These are phyloP conservation scores for Ylistrum balloti DNA, from an alignment of 1,140 invertebrate species.

Conservation along the genomic window DNA sequence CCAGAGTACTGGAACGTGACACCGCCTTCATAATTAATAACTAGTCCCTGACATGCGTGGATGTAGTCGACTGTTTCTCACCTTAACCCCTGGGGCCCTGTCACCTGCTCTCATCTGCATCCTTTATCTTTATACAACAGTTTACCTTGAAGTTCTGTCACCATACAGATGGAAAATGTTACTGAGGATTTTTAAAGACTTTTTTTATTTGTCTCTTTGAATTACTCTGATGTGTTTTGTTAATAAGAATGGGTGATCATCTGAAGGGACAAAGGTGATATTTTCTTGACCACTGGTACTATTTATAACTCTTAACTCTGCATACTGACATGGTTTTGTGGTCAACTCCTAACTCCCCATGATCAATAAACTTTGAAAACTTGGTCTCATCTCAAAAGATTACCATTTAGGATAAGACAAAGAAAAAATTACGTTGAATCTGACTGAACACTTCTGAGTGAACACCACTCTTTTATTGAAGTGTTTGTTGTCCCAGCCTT, in stretches of 20 bases:
- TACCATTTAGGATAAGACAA: no score
- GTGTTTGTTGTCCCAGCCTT: no score
- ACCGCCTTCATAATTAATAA: conserved; percentile 35
- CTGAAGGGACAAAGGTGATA: background rate
- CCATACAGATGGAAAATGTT: background rate
- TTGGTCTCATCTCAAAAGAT: no score
- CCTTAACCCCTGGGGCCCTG: conserved; percentile 16
- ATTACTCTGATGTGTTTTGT: background rate
- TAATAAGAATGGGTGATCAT: conserved; percentile 30
- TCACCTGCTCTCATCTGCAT: background rate
- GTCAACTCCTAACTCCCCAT: no score
- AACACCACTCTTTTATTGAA: no score
- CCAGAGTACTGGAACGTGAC: background rate
- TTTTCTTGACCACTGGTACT: background rate
- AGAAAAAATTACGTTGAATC: no score
- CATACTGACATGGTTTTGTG: no score
- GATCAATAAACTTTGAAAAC: no score
- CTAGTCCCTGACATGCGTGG: background rate
- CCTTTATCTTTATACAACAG: background rate
- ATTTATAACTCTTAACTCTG: background rate
- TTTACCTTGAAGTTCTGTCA: background rate
- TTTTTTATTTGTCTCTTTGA: conserved; percentile 39
- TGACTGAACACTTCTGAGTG: no score
- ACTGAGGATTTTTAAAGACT: background rate
- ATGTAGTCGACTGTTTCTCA: conserved; percentile 15